Conservation (phyloP, 92 coral and sea anemone genomes). For the Montipora capitata region DNA sequence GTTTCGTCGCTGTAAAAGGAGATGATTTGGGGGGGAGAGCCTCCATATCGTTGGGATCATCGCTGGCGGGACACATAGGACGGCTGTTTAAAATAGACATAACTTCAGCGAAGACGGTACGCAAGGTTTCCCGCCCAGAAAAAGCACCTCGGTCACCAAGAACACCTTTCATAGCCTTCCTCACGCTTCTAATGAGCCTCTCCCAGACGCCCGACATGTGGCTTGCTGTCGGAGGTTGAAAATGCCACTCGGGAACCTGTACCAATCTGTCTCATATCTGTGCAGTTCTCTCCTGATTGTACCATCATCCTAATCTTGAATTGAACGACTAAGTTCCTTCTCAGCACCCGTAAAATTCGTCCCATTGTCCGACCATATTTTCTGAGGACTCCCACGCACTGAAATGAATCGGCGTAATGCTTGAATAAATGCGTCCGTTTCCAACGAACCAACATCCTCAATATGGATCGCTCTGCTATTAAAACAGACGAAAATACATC, state of each 20-base stretch:
- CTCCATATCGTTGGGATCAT: no score
- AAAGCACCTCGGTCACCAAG: no score
- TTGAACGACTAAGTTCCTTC: slow-evolving; percentile 48
- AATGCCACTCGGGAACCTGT: no score
- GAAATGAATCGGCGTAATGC: slow-evolving; percentile 57
- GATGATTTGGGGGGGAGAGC: no score
- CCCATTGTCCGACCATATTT: slow-evolving; percentile 64
- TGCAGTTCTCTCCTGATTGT: slow-evolving; percentile 45
- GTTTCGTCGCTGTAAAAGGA: no score
- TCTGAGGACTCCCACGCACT: slow-evolving; percentile 50
- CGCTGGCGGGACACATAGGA: no score
- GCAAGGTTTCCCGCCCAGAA: no score
- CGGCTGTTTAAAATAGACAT: no score
- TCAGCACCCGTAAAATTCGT: slow-evolving; percentile 72
- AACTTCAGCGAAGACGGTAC: no score
- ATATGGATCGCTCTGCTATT: slow-evolving; percentile 53
- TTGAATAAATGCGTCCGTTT: slow-evolving; percentile 66
- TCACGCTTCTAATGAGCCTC: no score
- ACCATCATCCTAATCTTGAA: slow-evolving; percentile 32
- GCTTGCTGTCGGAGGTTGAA: no score
- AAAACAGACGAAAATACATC: slow-evolving; percentile 74
- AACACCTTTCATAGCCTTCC: no score
- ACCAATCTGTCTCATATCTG: slow-evolving; percentile 56
- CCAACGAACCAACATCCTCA: slow-evolving; percentile 81
- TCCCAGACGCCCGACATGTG: slow-evolving; percentile 60